Base-by-base conservation (phyloP, 2,888 invertebrate species). In the Pyrochroa serraticornis region DNA sequence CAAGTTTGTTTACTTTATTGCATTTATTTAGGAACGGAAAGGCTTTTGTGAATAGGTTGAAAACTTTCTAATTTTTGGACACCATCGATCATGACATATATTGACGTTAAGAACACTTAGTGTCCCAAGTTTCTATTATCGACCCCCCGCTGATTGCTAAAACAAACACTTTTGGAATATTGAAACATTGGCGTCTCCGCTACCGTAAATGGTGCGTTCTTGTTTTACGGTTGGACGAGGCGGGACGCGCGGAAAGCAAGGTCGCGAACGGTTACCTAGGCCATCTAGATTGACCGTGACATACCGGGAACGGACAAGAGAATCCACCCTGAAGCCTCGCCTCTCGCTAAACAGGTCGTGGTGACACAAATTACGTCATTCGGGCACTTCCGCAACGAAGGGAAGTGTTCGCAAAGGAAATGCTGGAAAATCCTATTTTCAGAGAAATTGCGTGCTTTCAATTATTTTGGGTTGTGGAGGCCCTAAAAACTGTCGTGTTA, bases 231-330 rank as follows among this genome's bases (percentile, higher is more conserved):
- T 33, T 32, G 6, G 14, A 38, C 30, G 43, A 34, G 32, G 42
- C 44, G 36, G 52, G 44, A 41, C 38, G 53, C 41, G 46, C 53
- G 35, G 39, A 53, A 35, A 32, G 53, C 58, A 58, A 58, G 58
- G 58, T 49, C 58, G 58, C 36, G 14, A 34, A 44, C 48, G 45
- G 49, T 53, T 48, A 49, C 48, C 58, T 58, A 58, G 45, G 49
- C 48, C 34, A 51, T 50, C 32, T 47, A n/a, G 49, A 52, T 58
- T 54, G 45, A 53, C 58, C 58, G 44, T 58, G 58, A 58, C 53
- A 49, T 38, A 37, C 30, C 44, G 34, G 37, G 10, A 36, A 36
- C 43, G 35, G 46, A 51, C 46, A 51, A 57, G 44, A 58, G 44
- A 58, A 52, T 44, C 31, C 45, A 53, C 58, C 58, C 53, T 45